Conservation (phyloP, 2,888 invertebrate species). For the Drosophila basisetae region DNA sequence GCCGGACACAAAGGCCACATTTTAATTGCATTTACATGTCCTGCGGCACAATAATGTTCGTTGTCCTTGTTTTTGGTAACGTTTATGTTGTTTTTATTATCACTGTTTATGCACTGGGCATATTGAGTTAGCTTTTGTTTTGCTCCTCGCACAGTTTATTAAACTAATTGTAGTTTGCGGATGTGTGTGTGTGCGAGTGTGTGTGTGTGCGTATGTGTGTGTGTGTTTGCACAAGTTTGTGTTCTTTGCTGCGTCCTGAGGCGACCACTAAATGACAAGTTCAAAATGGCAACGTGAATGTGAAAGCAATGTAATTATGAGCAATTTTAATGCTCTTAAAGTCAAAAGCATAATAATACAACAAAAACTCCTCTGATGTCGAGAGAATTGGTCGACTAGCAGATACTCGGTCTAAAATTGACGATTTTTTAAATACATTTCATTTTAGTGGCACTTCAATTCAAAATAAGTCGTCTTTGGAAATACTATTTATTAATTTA, state of each 20-base stretch:
- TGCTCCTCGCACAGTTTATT: constrained; percentile 69
- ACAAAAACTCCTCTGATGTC: neutral
- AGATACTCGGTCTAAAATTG: neutral
- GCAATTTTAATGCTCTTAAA: constrained; percentile 75
- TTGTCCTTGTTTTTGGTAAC: constrained; percentile 35
- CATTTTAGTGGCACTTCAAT: neutral
- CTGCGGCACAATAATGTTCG: constrained; percentile 50
- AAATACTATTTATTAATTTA: neutral
- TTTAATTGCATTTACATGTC: constrained; percentile 82
- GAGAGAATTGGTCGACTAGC: neutral
- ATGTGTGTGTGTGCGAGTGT: neutral
- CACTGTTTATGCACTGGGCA: constrained; percentile 57
- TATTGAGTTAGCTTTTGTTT: constrained; percentile 58
- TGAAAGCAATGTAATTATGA: constrained; percentile 72
- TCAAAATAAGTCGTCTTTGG: neutral
- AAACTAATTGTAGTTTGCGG: constrained; percentile 57
- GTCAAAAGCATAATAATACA: constrained; percentile 40
- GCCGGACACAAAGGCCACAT: constrained; percentile 58
- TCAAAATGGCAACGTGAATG: constrained; percentile 61
- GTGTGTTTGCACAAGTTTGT: constrained; percentile 45
- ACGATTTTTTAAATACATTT: neutral
- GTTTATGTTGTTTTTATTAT: constrained; percentile 42
- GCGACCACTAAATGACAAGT: constrained; percentile 73
- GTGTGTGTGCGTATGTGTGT: constrained; percentile 14
- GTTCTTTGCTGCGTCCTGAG: constrained; percentile 60